phyloP scores from a whole-genome alignment of 1,140 invertebrate genomes.

The Scaptomyza hsui region DNA sequence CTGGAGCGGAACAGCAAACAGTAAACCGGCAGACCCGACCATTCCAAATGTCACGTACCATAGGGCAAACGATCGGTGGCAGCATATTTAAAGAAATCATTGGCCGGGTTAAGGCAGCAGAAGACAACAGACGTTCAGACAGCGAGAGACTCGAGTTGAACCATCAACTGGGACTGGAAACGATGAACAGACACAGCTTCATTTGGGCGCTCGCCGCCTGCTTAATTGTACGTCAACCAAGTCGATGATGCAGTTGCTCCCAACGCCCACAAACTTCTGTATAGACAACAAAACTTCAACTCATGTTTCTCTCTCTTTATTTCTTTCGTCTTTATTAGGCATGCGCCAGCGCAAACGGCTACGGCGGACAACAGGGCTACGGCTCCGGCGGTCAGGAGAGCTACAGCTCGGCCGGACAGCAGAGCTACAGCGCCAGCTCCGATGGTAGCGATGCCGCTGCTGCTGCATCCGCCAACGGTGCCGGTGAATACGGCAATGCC shows the following conservation, averaged over 20 bases:
- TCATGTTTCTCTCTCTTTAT: not conserved
- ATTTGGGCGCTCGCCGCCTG: constrained; percentile 74
- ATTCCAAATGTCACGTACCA: constrained; percentile 77
- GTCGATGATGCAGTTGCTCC: constrained; percentile 9
- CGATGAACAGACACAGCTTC: constrained; percentile 75
- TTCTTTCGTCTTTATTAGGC: constrained; percentile 48
- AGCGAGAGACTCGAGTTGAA: constrained; percentile 44
- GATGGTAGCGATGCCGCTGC: constrained; percentile 50
- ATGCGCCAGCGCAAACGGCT: constrained; percentile 67
- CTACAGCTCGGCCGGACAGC: constrained; percentile 51
- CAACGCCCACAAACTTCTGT: not conserved
- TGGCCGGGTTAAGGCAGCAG: constrained; percentile 62
- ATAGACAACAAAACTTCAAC: too few species aligned
- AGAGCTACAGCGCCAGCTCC: constrained; percentile 40
- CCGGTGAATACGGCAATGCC: constrained; percentile 43
- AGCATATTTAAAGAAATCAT: constrained; percentile 82
- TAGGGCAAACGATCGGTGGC: constrained; percentile 28
- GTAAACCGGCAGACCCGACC: constrained; percentile 48
- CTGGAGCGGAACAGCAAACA: constrained; percentile 46
- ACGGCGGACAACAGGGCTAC: constrained; percentile 54
- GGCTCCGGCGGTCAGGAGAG: constrained; percentile 41
- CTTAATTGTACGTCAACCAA: constrained; percentile 69
- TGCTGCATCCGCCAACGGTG: constrained; percentile 47
- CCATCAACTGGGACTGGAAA: constrained; percentile 64
- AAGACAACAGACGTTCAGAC: constrained; percentile 72